Conservation (phyloP, 2,888 invertebrate species). For the Yponomeuta cagnagella region DNA sequence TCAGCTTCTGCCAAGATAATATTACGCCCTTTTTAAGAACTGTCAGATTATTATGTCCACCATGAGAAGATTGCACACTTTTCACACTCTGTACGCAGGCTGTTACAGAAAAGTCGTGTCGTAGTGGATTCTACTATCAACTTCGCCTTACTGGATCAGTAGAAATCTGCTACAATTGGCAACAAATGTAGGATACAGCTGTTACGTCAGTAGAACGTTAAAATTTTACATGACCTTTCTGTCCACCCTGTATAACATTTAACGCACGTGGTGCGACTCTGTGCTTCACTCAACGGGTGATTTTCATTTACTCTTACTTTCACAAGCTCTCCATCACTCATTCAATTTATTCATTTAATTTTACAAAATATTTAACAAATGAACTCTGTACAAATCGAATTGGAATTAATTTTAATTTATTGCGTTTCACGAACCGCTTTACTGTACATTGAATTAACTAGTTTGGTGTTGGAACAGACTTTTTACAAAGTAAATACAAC, state of each 20-base stretch:
- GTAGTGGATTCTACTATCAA: background rate
- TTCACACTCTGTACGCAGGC: background rate
- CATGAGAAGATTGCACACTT: background rate
- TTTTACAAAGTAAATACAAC: conserved; percentile 27
- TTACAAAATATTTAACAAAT: conserved; percentile 18
- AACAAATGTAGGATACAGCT: background rate
- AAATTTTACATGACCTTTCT: background rate
- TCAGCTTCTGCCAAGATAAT: background rate
- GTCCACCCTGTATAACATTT: conserved; percentile 24
- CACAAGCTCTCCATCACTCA: conserved; percentile 9
- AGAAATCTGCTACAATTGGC: background rate
- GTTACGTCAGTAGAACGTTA: background rate
- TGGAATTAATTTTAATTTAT: conserved; percentile 34
- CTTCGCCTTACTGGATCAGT: too few relatives aligned
- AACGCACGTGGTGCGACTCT: conserved; percentile 34
- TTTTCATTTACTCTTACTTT: conserved; percentile 22
- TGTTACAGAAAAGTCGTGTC: background rate
- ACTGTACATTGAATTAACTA: conserved; percentile 63
- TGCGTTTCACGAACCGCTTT: conserved; percentile 47
- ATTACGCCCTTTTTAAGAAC: background rate
- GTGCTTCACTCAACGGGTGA: conserved; percentile 74
- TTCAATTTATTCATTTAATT: conserved; percentile 10
- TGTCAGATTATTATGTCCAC: background rate
- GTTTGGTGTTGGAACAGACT: conserved; percentile 67
- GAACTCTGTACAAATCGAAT: conserved; percentile 12